These are phyloP conservation scores for Flexamia atlantica DNA, from an alignment of 2,888 invertebrate species.

Conservation along the genomic window DNA sequence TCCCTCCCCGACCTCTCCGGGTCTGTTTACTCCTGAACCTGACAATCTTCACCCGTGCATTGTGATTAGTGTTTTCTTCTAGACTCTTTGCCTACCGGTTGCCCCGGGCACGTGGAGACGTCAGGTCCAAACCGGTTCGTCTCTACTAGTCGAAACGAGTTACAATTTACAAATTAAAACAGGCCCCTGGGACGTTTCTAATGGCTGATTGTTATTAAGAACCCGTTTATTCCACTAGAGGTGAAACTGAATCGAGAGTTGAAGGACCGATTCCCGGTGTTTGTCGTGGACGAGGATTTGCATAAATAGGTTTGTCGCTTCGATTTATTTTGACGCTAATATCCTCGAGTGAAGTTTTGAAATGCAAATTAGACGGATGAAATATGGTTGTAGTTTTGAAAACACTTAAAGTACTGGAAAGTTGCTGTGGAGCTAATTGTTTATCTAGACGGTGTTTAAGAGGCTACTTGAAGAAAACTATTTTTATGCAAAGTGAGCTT, in stretches of 20 bases:
- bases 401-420: not conserved
- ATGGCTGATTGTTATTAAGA: slow-evolving; percentile 10
- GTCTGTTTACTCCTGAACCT: slow-evolving; percentile 40
- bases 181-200: slow-evolving; percentile 4
- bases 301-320: slow-evolving; percentile 15
- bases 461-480: too few relatives aligned
- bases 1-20: not conserved
- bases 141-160: slow-evolving; percentile 9
- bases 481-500: too few relatives aligned
- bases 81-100: slow-evolving; percentile 13
- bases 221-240: slow-evolving; percentile 21
- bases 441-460: too few relatives aligned
- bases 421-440: not conserved
- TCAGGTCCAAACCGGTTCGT: slow-evolving; percentile 13
- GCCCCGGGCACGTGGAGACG: slow-evolving; percentile 6
- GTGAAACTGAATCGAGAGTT: not conserved
- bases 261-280: not conserved
- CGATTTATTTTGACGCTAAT: slow-evolving; percentile 33
- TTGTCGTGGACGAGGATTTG: not conserved
- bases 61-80: slow-evolving; percentile 50
- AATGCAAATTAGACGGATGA: not conserved
- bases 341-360: slow-evolving; percentile 1
- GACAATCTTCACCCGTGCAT: slow-evolving; percentile 42
- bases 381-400: not conserved
- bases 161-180: slow-evolving; percentile 45